Evolutionary conservation across 1,140 invertebrate species (phyloP).

Genomic region (Drosophila lacertosa): DNA sequence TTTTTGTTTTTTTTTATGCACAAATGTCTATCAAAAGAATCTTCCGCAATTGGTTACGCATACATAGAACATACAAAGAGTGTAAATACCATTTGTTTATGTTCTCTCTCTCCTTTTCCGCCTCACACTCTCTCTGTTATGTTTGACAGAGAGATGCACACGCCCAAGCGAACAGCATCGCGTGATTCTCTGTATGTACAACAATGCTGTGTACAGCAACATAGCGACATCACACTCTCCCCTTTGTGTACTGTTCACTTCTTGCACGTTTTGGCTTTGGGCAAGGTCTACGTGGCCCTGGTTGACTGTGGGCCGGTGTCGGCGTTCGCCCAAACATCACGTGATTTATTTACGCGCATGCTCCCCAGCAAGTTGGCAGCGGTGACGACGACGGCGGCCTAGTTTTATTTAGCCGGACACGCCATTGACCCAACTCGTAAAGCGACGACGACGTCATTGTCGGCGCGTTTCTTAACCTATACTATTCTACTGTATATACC

Average conservation of each 20-base stretch:
- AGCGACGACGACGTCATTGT: slow-evolving; percentile 43
- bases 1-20: neutral
- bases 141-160: slow-evolving; percentile 47
- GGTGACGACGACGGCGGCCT: neutral
- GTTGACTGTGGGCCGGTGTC: slow-evolving; percentile 43
- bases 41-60: slow-evolving; percentile 40
- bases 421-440: slow-evolving; percentile 63
- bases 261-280: slow-evolving; percentile 42
- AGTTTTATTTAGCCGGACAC: slow-evolving; percentile 7
- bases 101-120: neutral
- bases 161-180: slow-evolving; percentile 57
- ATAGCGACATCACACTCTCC: slow-evolving; percentile 10
- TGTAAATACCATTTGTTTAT: slow-evolving; percentile 32
- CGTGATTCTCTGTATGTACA: slow-evolving; percentile 64
- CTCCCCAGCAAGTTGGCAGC: slow-evolving; percentile 12
- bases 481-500: neutral
- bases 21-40: slow-evolving; percentile 12
- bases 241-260: neutral
- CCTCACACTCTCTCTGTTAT: slow-evolving; percentile 13
- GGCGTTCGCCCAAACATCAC: slow-evolving; percentile 60
- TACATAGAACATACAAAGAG: slow-evolving; percentile 9
- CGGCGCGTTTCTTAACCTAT: neutral
- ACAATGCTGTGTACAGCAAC: slow-evolving; percentile 30
- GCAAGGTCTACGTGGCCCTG: slow-evolving; percentile 52
- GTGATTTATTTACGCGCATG: slow-evolving; percentile 71